These are phyloP conservation scores for Nerophis ophidion DNA, from an alignment of 2,113 vertebrate species.

Conservation along the genomic window DNA sequence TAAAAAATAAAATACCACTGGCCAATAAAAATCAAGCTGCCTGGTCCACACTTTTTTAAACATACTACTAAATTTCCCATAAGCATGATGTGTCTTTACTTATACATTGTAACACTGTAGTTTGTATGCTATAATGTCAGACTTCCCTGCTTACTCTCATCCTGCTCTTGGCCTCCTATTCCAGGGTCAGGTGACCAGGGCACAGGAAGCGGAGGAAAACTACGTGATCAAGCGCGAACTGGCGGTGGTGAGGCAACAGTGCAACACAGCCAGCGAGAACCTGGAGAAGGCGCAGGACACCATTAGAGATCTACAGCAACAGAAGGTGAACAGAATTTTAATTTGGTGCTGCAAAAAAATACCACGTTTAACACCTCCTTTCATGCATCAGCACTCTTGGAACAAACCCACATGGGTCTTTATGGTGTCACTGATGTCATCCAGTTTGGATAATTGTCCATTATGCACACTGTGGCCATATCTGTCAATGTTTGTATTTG, in stretches of 20 bases:
- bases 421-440: no score
- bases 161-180: conserved; percentile 5
- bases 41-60: not conserved
- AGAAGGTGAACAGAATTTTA: conserved; percentile 69
- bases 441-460: no score
- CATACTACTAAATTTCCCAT: not conserved
- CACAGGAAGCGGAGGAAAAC: conserved; percentile 93
- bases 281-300: conserved; percentile 85
- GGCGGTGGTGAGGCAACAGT: conserved; percentile 85
- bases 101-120: not conserved
- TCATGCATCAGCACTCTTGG: no score
- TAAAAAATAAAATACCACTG: not conserved
- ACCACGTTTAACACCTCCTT: no score
- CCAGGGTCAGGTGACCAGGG: conserved; percentile 91
- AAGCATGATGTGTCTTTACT: not conserved
- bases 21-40: no score
- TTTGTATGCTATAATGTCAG: not conserved
- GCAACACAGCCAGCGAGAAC: conserved; percentile 76
- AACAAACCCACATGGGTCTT: no score
- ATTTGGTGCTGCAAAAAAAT: no score
- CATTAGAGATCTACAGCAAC: conserved; percentile 83
- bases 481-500: no score
- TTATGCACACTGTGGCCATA: no score
- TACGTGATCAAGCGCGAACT: conserved; percentile 91
- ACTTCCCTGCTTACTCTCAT: not conserved